A percentile compares a stretch with the other conserved stretches of the same genome.
phyloP scores from a whole-genome alignment of 2,113 vertebrate species.

The Petrocephalus zakoni region DNA sequence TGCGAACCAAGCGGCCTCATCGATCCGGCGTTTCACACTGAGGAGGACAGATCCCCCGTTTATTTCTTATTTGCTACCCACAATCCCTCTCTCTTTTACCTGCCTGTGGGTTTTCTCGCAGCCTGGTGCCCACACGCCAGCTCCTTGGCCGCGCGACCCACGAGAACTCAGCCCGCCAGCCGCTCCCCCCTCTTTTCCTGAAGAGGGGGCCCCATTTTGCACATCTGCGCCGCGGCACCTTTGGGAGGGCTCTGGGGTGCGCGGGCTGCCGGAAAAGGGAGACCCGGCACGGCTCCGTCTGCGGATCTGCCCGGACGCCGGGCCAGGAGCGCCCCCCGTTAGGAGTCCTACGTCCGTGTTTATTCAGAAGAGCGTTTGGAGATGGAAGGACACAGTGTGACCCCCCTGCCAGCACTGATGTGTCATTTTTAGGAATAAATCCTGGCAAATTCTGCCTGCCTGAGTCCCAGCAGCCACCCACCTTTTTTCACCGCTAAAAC shows the following conservation, averaged over 20 bases:
- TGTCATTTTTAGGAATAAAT: constrained; percentile 39
- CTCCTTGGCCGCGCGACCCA: neutral
- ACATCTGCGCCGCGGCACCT: neutral
- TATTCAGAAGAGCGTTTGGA: neutral
- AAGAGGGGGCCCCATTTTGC: neutral
- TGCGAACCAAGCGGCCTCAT: neutral
- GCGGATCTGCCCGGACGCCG: too few species aligned
- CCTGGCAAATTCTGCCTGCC: constrained; percentile 38
- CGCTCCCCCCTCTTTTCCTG: neutral
- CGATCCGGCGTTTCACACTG: neutral
- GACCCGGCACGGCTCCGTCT: too few species aligned
- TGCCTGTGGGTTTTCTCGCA: neutral
- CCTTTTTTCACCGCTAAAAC: constrained; percentile 23
- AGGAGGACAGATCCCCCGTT: neutral
- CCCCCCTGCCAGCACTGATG: constrained; percentile 3
- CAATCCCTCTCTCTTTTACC: neutral
- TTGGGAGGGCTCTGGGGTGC: neutral
- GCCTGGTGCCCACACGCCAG: neutral
- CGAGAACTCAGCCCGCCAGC: too few species aligned
- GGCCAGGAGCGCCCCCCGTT: neutral
- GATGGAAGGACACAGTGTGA: neutral
- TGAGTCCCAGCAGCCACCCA: constrained; percentile 40
- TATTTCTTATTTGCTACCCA: too few species aligned
- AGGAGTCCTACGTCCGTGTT: neutral
- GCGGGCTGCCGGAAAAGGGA: neutral